A percentile compares a stretch with the other conserved stretches of the same genome.
Conservation (phyloP, 2,888 invertebrate genomes). For the Nomada ferruginata region DNA sequence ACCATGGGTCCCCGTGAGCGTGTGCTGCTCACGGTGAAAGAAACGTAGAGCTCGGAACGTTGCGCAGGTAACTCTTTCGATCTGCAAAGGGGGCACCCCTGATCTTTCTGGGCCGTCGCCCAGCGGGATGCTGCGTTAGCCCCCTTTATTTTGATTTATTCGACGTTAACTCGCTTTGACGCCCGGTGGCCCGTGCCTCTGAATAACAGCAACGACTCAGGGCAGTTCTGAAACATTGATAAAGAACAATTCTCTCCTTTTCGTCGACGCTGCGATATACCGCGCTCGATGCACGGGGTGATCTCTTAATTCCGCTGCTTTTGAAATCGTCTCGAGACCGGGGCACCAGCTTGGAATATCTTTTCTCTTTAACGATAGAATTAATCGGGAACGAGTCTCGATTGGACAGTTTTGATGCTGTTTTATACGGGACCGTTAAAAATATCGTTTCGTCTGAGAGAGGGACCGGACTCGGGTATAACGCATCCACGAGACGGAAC, state of each 20-base stretch:
- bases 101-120: slow-evolving; percentile 79
- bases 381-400: no score
- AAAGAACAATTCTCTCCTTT: slow-evolving; percentile 3
- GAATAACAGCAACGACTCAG: slow-evolving; percentile 63
- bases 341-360: no score
- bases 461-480: not conserved
- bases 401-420: no score
- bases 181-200: slow-evolving; percentile 68
- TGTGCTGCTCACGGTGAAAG: slow-evolving; percentile 25
- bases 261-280: no score
- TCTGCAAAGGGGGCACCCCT: slow-evolving; percentile 58
- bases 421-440: no score
- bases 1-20: slow-evolving; percentile 54
- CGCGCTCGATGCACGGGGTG: no score
- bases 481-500: not conserved
- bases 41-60: slow-evolving; percentile 33
- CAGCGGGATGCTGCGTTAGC: slow-evolving; percentile 67
- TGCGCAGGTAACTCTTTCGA: slow-evolving; percentile 80
- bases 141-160: slow-evolving; percentile 84
- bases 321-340: no score
- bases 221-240: slow-evolving; percentile 35
- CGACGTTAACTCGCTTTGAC: slow-evolving; percentile 80
- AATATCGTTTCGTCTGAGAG: no score
- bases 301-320: no score
- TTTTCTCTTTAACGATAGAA: no score